phyloP scores from a whole-genome alignment of 23 tunicate species.

The Trididemnum clinides region DNA sequence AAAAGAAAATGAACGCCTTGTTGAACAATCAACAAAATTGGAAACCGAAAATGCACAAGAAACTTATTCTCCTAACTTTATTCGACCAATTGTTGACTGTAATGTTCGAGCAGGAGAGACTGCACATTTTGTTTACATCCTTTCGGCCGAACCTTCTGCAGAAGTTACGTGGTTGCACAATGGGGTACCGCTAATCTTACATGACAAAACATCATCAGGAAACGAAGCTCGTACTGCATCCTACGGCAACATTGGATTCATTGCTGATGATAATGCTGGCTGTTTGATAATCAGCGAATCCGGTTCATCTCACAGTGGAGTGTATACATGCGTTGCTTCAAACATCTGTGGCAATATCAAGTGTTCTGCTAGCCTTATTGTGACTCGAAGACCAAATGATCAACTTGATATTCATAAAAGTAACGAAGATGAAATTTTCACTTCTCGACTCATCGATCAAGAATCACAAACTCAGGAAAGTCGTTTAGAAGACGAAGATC shows the following conservation, averaged over 20 bases:
- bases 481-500: constrained; percentile 55
- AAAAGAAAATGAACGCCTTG: constrained; percentile 19
- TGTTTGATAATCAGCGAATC: constrained; percentile 82
- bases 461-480: constrained; percentile 61
- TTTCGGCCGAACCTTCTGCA: constrained; percentile 37
- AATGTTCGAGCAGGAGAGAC: constrained; percentile 70
- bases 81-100: constrained; percentile 72
- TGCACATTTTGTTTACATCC: constrained; percentile 83
- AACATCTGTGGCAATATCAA: constrained; percentile 84
- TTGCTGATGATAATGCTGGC: constrained; percentile 78
- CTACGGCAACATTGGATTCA: constrained; percentile 66
- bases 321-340: constrained; percentile 85
- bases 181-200: constrained; percentile 31
- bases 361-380: constrained; percentile 64
- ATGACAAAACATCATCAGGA: background rate
- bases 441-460: constrained; percentile 2
- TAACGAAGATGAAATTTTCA: background rate
- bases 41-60: background rate
- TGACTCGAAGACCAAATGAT: too few species aligned
- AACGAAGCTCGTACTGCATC: background rate
- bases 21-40: background rate
- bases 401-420: background rate
- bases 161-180: constrained; percentile 68
- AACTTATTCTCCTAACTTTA: constrained; percentile 51
- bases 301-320: constrained; percentile 59